Evolutionary conservation across 2,113 vertebrate genomes (phyloP).

Genomic region (Eidolon helvum): DNA sequence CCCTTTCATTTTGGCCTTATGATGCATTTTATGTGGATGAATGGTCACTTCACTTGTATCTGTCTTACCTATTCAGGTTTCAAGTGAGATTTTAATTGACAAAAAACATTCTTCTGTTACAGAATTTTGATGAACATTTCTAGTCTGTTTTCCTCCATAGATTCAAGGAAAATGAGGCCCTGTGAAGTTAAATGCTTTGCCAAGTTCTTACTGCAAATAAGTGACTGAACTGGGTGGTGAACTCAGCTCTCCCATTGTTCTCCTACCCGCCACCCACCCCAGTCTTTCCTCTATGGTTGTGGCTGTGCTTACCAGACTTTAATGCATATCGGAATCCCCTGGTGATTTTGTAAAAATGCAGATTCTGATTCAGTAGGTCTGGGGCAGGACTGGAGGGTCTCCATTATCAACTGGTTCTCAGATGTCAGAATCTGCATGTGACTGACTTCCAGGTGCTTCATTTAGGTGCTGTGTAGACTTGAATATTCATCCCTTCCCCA

Average conservation of each 20-base stretch:
- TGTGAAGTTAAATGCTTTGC: neutral
- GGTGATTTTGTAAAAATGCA: neutral
- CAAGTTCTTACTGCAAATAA: neutral
- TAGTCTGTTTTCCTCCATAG: neutral
- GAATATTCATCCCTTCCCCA: neutral
- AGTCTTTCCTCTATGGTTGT: fast-evolving
- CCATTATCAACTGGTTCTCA: neutral
- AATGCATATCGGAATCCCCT: too few species aligned
- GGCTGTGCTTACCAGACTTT: fast-evolving
- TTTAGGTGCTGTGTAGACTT: too few species aligned
- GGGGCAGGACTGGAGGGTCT: too few species aligned
- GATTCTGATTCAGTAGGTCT: neutral
- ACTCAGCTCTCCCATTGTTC: too few species aligned
- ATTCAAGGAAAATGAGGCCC: neutral
- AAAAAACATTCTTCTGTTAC: neutral
- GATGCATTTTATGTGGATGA: neutral
- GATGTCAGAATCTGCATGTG: neutral
- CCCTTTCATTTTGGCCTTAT: neutral
- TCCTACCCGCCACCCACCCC: too few species aligned
- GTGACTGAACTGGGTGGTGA: neutral
- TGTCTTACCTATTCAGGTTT: neutral
- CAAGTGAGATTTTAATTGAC: neutral
- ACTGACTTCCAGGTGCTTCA: neutral
- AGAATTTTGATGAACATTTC: neutral
- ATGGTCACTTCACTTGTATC: neutral